A percentile compares a stretch with the other conserved stretches of the same genome.
Conservation (phyloP, 2,797 vertebrate genomes). For the Falco columbarius region DNA sequence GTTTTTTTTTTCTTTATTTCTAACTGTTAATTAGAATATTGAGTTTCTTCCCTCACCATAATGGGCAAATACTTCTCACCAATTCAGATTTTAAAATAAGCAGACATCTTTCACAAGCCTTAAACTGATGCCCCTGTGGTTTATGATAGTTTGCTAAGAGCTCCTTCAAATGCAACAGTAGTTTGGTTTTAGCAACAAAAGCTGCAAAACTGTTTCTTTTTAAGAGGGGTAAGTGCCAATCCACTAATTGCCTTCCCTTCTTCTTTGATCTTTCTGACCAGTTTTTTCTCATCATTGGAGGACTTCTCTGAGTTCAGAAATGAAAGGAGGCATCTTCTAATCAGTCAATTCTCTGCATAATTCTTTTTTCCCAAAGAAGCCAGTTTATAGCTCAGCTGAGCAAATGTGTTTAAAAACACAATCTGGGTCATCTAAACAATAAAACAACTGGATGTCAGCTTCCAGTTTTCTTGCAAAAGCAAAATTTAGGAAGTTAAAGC, state of each 20-base stretch:
- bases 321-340: neutral
- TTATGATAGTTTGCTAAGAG: neutral
- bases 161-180: neutral
- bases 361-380: neutral
- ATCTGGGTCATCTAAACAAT: neutral
- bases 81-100: neutral
- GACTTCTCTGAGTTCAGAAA: neutral
- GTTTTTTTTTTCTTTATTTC: neutral
- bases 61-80: neutral
- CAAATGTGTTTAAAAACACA: neutral
- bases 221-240: neutral
- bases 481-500: neutral
- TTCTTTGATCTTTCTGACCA: conserved; percentile 25
- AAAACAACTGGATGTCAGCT: neutral
- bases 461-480: neutral
- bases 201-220: conserved; percentile 24
- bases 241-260: conserved; percentile 41
- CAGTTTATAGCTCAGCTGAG: neutral
- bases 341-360: neutral
- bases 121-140: neutral
- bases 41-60: neutral
- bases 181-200: neutral
- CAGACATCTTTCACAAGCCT: neutral
- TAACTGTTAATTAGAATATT: neutral
- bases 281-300: neutral